Base-by-base conservation (phyloP, 2,113 vertebrate species). In the Dicaeum eximium region DNA sequence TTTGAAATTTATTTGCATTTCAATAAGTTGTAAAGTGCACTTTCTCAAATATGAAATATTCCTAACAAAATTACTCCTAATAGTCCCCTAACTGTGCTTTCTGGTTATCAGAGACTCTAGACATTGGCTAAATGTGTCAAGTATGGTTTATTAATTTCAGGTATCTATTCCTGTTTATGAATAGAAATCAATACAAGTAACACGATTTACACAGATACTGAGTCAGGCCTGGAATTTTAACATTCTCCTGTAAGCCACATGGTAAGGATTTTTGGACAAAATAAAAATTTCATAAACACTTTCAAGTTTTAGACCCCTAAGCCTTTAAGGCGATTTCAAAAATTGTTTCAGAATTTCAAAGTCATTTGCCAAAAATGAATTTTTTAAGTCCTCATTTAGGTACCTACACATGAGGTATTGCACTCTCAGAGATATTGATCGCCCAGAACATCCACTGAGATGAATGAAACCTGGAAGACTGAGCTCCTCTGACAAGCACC, bases 1-100 rank as follows among this genome's bases (percentile, higher is more conserved):
- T 79, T 88, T 57, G 72, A 86, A 95, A 91, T 81, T 71, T 79
- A 94, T 92, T 94, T 96, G 92, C 90, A 83, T 95, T 90, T 88
- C 71, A 86, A 45, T 72, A 66, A 88, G 75, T 57, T 80, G 75
- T 86, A 91, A 95, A 92, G 83, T 54, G 58, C 31, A 66, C 80
- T 47, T 85, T 85, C 86, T 87, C 53, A 79, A 71, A 83, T 48
- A 86, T 47, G 74, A 86, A 90, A 90, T 66, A 88, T 60, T 83
- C 53, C 75, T 78, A 58, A 71, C 45, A 66, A 40, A 92, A 80
- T 89, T 80, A 74, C 74, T 86, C 78, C 62, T 91, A 37, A 45
- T 61, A 74, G 81, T 70, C 64, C 40, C 72, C 51, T 84, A 72
- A 82, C 77, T 82, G 58, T 78, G 51, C 70, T 91, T 82, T 85